Evolutionary conservation across 2,113 vertebrate species (phyloP).

Genomic region (Macroglossus sobrinus): DNA sequence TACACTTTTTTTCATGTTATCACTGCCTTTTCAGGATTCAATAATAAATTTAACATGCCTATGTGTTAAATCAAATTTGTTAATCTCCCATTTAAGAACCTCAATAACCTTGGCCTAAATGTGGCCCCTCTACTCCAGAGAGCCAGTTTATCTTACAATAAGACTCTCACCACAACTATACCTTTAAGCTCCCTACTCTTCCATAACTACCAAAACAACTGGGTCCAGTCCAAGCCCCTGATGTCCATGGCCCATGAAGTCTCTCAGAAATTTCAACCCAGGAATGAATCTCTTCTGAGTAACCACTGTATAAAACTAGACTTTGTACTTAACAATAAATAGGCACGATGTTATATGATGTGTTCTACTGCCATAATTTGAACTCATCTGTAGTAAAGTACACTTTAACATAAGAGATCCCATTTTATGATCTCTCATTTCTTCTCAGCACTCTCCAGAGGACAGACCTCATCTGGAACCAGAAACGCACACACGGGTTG

Average conservation of each 20-base stretch:
- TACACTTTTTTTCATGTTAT: neutral
- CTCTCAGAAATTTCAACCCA: neutral
- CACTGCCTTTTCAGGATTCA: neutral
- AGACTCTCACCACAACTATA: neutral
- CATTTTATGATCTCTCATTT: neutral
- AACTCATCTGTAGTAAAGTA: neutral
- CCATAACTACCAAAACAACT: neutral
- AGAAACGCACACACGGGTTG: neutral
- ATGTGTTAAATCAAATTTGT: neutral
- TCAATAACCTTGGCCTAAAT: neutral
- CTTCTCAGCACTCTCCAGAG: neutral
- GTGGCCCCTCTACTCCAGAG: neutral
- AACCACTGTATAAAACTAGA: neutral
- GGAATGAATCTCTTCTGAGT: neutral
- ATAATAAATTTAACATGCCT: neutral
- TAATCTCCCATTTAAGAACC: neutral
- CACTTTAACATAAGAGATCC: neutral
- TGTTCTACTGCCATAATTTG: neutral
- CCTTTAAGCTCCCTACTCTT: neutral
- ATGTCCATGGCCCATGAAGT: neutral
- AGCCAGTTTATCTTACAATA: neutral
- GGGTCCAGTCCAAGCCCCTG: neutral
- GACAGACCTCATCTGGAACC: neutral
- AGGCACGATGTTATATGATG: neutral
- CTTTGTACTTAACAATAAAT: neutral